These are phyloP conservation scores for Cynaeus angustus DNA, from an alignment of 2,888 invertebrate genomes.

Conservation along the genomic window DNA sequence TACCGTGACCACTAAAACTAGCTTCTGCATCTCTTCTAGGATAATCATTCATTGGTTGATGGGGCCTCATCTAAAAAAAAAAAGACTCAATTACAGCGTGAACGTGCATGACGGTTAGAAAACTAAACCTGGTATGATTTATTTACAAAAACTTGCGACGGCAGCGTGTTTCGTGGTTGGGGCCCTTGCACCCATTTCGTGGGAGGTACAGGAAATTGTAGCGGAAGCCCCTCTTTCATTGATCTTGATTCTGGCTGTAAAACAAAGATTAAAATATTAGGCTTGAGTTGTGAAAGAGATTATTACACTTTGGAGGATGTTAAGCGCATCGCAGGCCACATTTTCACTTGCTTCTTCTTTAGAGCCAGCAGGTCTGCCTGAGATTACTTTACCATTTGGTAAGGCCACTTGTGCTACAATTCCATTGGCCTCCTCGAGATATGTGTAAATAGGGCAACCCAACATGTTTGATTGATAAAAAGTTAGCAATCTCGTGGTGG, in stretches of 20 bases:
- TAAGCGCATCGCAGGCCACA: conserved; percentile 69
- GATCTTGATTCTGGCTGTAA: neutral
- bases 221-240: conserved; percentile 18
- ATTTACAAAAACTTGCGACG: conserved; percentile 25
- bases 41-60: conserved; percentile 2
- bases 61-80: conserved; percentile 7
- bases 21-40: conserved; percentile 1
- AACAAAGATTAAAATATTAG: neutral
- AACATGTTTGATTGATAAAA: conserved; percentile 70
- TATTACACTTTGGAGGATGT: conserved; percentile 36
- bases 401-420: conserved; percentile 71
- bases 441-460: conserved; percentile 72
- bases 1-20: conserved; percentile 2
- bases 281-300: neutral
- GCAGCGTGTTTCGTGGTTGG: conserved; percentile 19
- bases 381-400: conserved; percentile 70
- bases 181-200: conserved; percentile 54
- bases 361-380: conserved; percentile 70
- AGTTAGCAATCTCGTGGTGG: conserved; percentile 68
- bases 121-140: conserved; percentile 23
- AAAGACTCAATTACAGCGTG: too few relatives aligned
- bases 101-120: neutral
- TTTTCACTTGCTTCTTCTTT: conserved; percentile 73
- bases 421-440: conserved; percentile 66
- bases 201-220: conserved; percentile 53